Conservation (phyloP, 1,140 invertebrate species). For the Plectus sambesii region DNA sequence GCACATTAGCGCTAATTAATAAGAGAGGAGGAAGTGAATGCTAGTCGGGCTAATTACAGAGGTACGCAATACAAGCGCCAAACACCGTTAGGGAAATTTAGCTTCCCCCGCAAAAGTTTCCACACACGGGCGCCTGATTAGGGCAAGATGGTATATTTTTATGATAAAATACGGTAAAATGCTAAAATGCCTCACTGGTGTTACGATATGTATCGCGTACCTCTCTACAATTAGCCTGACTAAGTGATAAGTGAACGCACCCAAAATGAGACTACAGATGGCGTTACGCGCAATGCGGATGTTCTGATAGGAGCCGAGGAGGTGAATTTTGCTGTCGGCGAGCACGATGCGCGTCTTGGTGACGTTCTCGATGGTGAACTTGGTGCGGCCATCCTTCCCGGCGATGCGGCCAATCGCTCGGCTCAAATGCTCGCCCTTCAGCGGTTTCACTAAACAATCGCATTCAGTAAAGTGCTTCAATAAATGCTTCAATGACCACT, state of each 20-base stretch:
- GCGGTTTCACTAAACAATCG: constrained; percentile 67
- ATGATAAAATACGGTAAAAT: too few relatives aligned
- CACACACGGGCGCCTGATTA: too few relatives aligned
- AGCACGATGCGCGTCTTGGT: constrained; percentile 96
- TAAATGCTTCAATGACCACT: neutral
- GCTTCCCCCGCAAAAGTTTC: too few relatives aligned
- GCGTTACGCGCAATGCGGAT: constrained; percentile 84
- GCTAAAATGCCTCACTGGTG: too few relatives aligned
- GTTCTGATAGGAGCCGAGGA: constrained; percentile 93
- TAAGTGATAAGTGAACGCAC: constrained; percentile 45
- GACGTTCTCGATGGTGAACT: constrained; percentile 96
- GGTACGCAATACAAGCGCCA: too few relatives aligned
- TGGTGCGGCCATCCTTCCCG: constrained; percentile 90
- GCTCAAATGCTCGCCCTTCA: constrained; percentile 88
- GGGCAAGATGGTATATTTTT: neutral
- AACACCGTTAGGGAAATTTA: too few relatives aligned
- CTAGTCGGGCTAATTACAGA: too few relatives aligned
- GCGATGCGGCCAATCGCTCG: constrained; percentile 89
- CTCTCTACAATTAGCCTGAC: too few relatives aligned
- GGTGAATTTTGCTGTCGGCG: constrained; percentile 87
- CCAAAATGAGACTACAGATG: constrained; percentile 94
- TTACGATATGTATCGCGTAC: neutral
- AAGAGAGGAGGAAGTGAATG: too few relatives aligned
- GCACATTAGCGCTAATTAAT: too few relatives aligned
- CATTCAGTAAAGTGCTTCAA: constrained; percentile 7